Conservation (phyloP, 2,797 vertebrate genomes). For the Lacerta bilineata region DNA sequence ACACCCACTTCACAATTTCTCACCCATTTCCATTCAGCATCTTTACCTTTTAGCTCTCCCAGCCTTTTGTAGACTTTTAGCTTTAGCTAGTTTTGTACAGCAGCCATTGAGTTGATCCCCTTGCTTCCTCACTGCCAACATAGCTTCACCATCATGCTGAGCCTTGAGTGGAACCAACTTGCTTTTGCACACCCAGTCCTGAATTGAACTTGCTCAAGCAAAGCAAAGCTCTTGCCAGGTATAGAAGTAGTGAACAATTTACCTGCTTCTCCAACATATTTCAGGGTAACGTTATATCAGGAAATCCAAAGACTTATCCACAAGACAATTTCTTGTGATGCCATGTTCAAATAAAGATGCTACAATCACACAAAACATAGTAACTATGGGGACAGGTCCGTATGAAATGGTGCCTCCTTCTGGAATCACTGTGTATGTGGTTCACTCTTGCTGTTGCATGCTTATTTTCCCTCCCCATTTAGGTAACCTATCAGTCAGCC, state of each 20-base stretch:
- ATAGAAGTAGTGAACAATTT: neutral
- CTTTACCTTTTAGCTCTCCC: neutral
- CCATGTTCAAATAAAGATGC: neutral
- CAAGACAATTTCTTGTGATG: neutral
- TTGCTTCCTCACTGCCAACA: neutral
- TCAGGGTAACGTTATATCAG: neutral
- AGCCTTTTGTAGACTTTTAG: neutral
- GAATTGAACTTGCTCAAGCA: neutral
- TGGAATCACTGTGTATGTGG: neutral
- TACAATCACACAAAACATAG: neutral
- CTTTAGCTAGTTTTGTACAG: neutral
- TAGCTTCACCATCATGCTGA: neutral
- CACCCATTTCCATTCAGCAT: neutral
- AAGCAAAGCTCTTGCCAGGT: neutral
- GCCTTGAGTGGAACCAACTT: neutral
- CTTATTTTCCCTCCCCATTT: neutral
- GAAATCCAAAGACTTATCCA: neutral
- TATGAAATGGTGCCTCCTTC: neutral
- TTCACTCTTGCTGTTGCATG: neutral
- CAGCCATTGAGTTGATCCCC: neutral
- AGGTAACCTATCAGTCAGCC: neutral
- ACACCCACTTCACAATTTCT: neutral
- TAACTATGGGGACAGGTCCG: neutral
- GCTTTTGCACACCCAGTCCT: neutral
- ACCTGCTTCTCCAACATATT: neutral